phyloP scores from a whole-genome alignment of 2,888 invertebrate genomes.

The Fissipunctia ypsillon region DNA sequence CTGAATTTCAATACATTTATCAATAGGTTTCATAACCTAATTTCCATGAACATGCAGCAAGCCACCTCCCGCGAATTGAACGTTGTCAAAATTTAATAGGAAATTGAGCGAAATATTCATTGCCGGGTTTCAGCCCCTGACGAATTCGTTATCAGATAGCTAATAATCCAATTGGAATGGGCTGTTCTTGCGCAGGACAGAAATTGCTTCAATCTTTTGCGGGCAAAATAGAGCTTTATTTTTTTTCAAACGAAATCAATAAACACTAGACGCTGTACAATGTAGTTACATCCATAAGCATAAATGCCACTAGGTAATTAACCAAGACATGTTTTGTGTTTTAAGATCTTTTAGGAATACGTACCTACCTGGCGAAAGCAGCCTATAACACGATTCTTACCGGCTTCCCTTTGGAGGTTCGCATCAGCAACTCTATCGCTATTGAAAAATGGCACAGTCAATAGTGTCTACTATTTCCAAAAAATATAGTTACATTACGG shows the following conservation, averaged over 20 bases:
- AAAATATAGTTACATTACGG: no score
- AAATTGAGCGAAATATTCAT: slow-evolving; percentile 75
- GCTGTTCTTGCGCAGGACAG: slow-evolving; percentile 62
- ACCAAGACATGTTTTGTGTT: background rate
- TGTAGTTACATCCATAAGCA: background rate
- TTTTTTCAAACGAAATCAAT: slow-evolving; percentile 16
- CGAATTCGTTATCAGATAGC: slow-evolving; percentile 82
- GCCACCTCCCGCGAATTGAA: slow-evolving; percentile 52
- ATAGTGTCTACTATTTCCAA: no score
- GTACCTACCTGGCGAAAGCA: no score
- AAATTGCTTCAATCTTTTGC: slow-evolving; percentile 58
- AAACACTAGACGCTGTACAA: background rate
- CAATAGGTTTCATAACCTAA: slow-evolving; percentile 46
- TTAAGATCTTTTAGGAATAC: no score
- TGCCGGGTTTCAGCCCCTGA: slow-evolving; percentile 78
- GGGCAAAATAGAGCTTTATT: slow-evolving; percentile 43
- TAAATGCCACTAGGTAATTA: background rate
- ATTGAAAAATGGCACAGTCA: no score
- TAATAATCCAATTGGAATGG: slow-evolving; percentile 82
- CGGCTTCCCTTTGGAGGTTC: no score
- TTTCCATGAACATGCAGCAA: slow-evolving; percentile 58
- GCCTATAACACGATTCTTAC: no score
- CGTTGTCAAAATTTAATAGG: slow-evolving; percentile 73
- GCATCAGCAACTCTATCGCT: no score
- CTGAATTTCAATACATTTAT: slow-evolving; percentile 25